Base-by-base conservation (phyloP, 2,113 vertebrate species). In the Hypomesus transpacificus region DNA sequence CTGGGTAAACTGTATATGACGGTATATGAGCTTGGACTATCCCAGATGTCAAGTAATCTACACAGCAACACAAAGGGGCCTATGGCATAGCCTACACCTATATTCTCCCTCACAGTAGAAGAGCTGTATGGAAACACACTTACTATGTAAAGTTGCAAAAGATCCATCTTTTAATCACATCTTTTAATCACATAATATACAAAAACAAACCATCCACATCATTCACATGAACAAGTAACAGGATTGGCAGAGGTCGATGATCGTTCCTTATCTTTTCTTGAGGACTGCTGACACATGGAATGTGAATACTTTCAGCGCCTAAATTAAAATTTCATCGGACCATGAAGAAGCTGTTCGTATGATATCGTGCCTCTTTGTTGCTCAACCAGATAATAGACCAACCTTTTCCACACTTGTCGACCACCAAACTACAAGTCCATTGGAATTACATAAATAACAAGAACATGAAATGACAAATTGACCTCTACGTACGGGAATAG, bases 141-240 rank as follows among this genome's bases (percentile, higher is more conserved):
- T 11, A 74, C 26, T 24, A 66, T 54, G 59, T 68, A 51, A 18
- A 68, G 53, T 77, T 82, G 66, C 46, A 80, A 82, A 82, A 84
- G 50, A 21, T 76, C 68, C 21, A 60, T 51, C 50, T 77, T 86
- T 86, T 84, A 75, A 75, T 75, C 58, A 75, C 56, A 67, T 71
- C n/a, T 76, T 76, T 76, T 76, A 85, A 83, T 85, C 56, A 80
- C 82, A 78, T 75, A 68, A 77, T 73, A 76, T 81, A 79, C 76
- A 86, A 86, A 80, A 81, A 71, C 64, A 68, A 59, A 63, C 39
- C 57, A 74, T 68, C 34, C 72, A 68, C 34, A 65, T 51, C 63
- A 51, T 28, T 11, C 51, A 66, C 56, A 69, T 39, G 13, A 56
- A 59, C 68, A 22, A 21, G n/a, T 56, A 56, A 53, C 22, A 54